Evolutionary conservation across 2,797 vertebrate species (phyloP).

Genomic region (Falco cherrug): DNA sequence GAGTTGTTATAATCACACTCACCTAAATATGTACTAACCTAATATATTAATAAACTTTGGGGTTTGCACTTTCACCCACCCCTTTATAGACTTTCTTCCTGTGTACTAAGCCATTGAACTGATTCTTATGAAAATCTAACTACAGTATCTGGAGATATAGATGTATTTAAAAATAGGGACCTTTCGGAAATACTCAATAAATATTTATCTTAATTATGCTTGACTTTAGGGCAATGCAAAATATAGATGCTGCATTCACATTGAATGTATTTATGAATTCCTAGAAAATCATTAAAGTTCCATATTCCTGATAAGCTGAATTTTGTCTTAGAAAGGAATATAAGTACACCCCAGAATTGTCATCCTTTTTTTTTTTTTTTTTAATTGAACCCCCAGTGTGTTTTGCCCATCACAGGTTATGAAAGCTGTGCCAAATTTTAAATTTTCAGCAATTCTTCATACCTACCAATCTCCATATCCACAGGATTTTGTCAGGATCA

Average conservation of each 20-base stretch:
- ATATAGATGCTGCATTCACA: neutral
- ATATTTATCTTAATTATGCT: neutral
- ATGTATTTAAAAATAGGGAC: neutral
- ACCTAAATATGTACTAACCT: neutral
- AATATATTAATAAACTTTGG: neutral
- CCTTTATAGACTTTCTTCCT: neutral
- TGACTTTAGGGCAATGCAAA: neutral
- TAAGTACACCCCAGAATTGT: neutral
- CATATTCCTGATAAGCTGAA: neutral
- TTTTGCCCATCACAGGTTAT: neutral
- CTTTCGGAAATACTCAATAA: neutral
- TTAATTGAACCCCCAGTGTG: neutral
- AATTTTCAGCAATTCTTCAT: neutral
- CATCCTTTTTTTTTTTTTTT: neutral
- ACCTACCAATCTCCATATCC: neutral
- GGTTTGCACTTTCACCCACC: neutral
- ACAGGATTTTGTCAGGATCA: neutral
- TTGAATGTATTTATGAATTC: neutral
- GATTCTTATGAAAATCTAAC: neutral
- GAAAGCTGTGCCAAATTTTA: neutral
- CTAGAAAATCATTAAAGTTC: neutral
- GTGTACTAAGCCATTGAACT: neutral
- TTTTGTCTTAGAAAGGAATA: neutral
- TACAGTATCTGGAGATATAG: neutral
- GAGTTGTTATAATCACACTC: neutral